Base-by-base conservation (phyloP, 1,140 invertebrate genomes). In the Drosophila orena region DNA sequence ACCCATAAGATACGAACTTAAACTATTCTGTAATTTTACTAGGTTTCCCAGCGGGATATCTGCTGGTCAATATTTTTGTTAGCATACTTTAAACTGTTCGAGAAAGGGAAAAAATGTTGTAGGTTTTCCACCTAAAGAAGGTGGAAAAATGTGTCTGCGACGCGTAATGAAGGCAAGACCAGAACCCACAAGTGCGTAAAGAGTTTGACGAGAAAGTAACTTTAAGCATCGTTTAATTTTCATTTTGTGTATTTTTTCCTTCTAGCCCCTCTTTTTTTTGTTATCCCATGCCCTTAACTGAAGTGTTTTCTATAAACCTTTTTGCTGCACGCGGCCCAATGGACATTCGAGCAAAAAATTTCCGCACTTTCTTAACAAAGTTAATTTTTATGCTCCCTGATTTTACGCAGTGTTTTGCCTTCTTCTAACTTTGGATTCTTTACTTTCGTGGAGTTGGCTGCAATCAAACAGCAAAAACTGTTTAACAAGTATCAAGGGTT, bases 171-270 rank as follows among this genome's bases (percentile, higher is more conserved):
- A 66, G 27, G 60, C 20, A 37, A 54, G 40, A 12, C 34, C 35
- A 50, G 56, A 65, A 30, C n/a, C 30, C 44, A 46, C 27, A 14
- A 62, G 56, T 49, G 69, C 50, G 79, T 69, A 79, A 83, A 79
- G 83, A 83, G 79, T 86, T 86, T 83, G 83, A 83, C 75, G 72
- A 84, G 89, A 86, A 88, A 89, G 84, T 84, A 88, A 88, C 89
- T 88, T 88, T 88, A 84, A 89, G 79, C 79, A 84, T 88, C 84
- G 84, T 88, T 88, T 88, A 88, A 88, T 88, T 88, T 86, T 88
- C 83, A 88, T 86, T 86, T 79, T 79, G 69, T 75, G 60, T 62
- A 86, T 85, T 86, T 85, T 85, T 76, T 56, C 24, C 44, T 42
- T 64, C 70, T 60, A 20, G 35, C 53, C 27, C 38, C 35, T 52